Base-by-base conservation (phyloP, 2,113 vertebrate species). In the Microtus richardsoni region DNA sequence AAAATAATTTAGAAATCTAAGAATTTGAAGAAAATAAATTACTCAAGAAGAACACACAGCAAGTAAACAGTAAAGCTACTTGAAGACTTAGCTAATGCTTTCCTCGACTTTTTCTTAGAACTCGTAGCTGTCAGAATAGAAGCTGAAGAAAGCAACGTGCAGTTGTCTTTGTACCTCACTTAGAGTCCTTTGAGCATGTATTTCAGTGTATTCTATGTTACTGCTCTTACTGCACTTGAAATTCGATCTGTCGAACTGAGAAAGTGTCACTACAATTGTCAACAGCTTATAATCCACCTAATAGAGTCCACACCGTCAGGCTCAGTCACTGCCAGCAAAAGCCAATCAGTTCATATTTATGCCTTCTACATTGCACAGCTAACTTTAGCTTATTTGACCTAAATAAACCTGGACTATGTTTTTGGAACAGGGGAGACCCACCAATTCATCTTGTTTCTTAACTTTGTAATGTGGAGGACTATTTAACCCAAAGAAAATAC, bases 271-370 rank as follows among this genome's bases (percentile, higher is more conserved):
- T 68, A 11, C 39, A 90, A 3, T 22, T 78, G 54, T 10, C 47
- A 88, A 11, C 33, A 47, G 73, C 87, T 41, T 41, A 62, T n/a
- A 84, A 3, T 82, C 47, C 21, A 39, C 33, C 52, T 71, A 14
- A 44, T 66, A 13, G 52, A 83, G 71, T 88, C 66, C n/a, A 73
- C 30, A 62, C 14, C 12, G 14, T 80, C 44, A 71, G 30, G 44
- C 74, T 90, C 85, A 71, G 16, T 75, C 54, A 54, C 41, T 68
- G 62, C 39, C 30, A 87, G 30, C 19, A 91, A 80, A 93, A 96
- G 91, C 11, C 24, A 41, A 22, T 39, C 28, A 19, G 7, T 91
- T 89, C 19, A 89, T 75, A 82, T 13, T 64, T 92, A 41, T 49
- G 26, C 28, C 33, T 83, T 89, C 58, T n/a, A 91, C 24, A 49